A percentile compares a stretch with the other conserved stretches of the same genome.
phyloP scores from a whole-genome alignment of 2,888 invertebrate species.

The Nysson spinosus region DNA sequence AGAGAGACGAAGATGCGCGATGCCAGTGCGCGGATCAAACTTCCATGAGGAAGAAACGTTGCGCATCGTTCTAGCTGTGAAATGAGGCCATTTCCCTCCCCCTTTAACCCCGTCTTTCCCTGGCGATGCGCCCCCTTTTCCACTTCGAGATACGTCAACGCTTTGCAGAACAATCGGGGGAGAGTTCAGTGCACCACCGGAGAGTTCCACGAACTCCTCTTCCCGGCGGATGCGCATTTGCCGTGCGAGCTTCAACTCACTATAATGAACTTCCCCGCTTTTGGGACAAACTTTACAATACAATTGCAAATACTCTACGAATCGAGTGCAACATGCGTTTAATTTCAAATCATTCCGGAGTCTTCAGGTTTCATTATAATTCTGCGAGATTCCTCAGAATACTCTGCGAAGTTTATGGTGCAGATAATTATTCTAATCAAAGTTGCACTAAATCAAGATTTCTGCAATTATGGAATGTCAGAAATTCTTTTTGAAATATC shows the following conservation, averaged over 20 bases:
- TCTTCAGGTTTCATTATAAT: too few species aligned
- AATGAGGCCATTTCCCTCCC: conserved; percentile 67
- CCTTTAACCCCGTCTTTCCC: conserved; percentile 24
- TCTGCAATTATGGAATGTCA: too few species aligned
- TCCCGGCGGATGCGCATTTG: conserved; percentile 47
- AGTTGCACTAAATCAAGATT: too few species aligned
- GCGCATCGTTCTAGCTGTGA: conserved; percentile 54
- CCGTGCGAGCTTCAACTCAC: conserved; percentile 48
- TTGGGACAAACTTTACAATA: conserved; percentile 17
- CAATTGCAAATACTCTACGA: conserved; percentile 16
- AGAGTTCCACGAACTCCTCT: conserved; percentile 61
- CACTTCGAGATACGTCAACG: conserved; percentile 65
- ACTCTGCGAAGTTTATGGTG: too few species aligned
- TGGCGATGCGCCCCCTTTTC: conserved; percentile 55
- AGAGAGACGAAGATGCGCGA: conserved; percentile 31
- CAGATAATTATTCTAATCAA: too few species aligned
- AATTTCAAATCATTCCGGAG: too few species aligned
- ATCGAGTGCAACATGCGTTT: not conserved
- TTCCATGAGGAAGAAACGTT: conserved; percentile 41
- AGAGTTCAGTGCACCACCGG: conserved; percentile 67
- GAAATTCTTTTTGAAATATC: too few species aligned
- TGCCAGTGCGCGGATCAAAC: conserved; percentile 38
- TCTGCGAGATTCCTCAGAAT: too few species aligned
- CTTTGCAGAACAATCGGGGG: conserved; percentile 71
- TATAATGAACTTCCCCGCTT: conserved; percentile 53